phyloP scores from a whole-genome alignment of 1,140 invertebrate genomes.

The Marisa cornuarietis region DNA sequence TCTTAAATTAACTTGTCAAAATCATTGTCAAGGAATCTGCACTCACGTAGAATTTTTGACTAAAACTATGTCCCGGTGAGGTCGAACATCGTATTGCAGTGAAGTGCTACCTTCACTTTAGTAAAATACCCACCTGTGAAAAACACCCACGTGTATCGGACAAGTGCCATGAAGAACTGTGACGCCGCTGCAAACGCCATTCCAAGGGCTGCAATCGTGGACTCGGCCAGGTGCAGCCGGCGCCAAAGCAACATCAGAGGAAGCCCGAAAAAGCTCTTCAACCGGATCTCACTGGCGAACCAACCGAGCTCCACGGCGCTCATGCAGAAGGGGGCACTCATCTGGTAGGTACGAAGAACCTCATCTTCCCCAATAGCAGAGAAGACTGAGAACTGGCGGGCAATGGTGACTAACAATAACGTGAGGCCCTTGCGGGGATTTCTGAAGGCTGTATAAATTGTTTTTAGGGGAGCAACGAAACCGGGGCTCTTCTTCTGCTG shows the following conservation, averaged over 20 bases:
- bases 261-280: background rate
- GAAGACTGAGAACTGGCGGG: background rate
- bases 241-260: background rate
- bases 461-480: background rate
- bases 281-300: background rate
- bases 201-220: background rate
- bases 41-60: no score
- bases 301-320: background rate
- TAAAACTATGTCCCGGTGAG: no score
- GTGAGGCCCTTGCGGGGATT: background rate
- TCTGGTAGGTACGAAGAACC: conserved; percentile 1
- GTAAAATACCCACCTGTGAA: background rate
- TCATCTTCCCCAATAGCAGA: background rate
- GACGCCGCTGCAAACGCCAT: background rate
- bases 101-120: no score
- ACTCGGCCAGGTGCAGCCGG: background rate
- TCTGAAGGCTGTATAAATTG: background rate
- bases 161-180: background rate
- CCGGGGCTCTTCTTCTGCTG: background rate
- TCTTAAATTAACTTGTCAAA: background rate
- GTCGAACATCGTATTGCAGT: no score
- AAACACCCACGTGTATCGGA: background rate
- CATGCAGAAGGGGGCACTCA: background rate
- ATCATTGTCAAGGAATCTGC: background rate
- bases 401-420: background rate